phyloP scores from a whole-genome alignment of 1,140 invertebrate species.

The Limonius californicus region DNA sequence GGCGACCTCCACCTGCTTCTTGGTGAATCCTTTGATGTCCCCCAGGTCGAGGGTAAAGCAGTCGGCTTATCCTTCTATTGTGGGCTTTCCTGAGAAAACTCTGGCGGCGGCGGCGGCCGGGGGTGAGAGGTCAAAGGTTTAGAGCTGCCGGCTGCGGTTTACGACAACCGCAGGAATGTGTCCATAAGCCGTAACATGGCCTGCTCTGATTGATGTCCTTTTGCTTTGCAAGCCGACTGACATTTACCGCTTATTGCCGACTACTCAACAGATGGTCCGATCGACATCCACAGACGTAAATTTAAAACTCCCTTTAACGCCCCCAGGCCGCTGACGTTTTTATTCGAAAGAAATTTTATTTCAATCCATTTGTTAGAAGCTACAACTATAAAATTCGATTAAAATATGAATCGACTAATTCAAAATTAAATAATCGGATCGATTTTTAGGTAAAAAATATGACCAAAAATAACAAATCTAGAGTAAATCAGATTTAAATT shows the following conservation, averaged over 20 bases:
- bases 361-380: no score
- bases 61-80: not conserved
- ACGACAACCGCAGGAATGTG: constrained; percentile 13
- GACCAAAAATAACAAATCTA: no score
- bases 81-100: not conserved
- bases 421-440: no score
- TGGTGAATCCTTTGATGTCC: no score
- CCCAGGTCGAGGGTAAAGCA: no score
- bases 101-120: not conserved
- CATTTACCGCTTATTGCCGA: constrained; percentile 11
- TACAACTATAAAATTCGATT: no score
- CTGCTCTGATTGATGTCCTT: constrained; percentile 12
- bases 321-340: no score
- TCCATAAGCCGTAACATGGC: constrained; percentile 13
- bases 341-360: no score
- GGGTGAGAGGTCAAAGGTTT: constrained; percentile 12
- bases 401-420: no score
- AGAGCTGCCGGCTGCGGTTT: constrained; percentile 13
- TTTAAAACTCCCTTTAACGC: not conserved
- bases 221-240: constrained; percentile 4
- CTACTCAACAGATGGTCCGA: constrained; percentile 10
- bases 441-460: no score
- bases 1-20: no score
- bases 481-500: no score
- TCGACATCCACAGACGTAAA: constrained; percentile 6